Percentiles rank a stretch among this genome's conserved stretches.
Evolutionary conservation across 2,888 invertebrate species (phyloP).

Genomic region (Pseudococcus longispinus): DNA sequence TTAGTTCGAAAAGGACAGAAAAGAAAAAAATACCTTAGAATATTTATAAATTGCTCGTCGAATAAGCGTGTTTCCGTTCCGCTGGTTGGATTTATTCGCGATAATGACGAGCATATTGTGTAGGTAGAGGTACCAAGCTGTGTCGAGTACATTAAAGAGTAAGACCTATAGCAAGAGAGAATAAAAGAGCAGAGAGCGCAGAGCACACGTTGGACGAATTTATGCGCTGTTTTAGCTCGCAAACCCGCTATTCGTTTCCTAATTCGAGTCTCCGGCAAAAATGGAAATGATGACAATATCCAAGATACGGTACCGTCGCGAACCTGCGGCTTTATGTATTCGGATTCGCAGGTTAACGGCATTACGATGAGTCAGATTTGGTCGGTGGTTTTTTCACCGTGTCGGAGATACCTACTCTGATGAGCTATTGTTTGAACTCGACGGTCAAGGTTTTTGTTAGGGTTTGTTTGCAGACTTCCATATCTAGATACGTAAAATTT

Average conservation of each 20-base stretch:
- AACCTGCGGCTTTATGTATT: background rate
- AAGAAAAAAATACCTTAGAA: background rate
- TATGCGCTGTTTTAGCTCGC: background rate
- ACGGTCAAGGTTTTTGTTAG: background rate
- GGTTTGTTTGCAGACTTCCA: background rate
- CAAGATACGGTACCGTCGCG: background rate
- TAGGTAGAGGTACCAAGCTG: background rate
- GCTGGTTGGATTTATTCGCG: constrained; percentile 18
- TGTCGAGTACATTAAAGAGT: background rate
- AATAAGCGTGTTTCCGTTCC: constrained; percentile 22
- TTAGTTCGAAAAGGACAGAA: background rate
- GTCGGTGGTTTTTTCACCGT: background rate
- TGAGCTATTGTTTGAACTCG: background rate
- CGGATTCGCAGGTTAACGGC: background rate
- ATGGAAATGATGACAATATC: background rate
- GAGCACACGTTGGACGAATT: background rate
- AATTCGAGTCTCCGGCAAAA: background rate
- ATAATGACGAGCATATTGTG: constrained; percentile 5
- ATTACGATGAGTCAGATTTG: background rate
- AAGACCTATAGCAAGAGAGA: background rate
- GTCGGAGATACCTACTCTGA: background rate
- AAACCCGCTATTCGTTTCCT: background rate
- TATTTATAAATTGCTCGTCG: constrained; percentile 9
- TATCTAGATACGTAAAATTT: background rate
- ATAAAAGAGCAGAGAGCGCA: background rate